A percentile compares a stretch with the other conserved stretches of the same genome.
These are phyloP conservation scores for Acromyrmex echinatior DNA, from an alignment of 1,140 invertebrate species.

Conservation along the genomic window DNA sequence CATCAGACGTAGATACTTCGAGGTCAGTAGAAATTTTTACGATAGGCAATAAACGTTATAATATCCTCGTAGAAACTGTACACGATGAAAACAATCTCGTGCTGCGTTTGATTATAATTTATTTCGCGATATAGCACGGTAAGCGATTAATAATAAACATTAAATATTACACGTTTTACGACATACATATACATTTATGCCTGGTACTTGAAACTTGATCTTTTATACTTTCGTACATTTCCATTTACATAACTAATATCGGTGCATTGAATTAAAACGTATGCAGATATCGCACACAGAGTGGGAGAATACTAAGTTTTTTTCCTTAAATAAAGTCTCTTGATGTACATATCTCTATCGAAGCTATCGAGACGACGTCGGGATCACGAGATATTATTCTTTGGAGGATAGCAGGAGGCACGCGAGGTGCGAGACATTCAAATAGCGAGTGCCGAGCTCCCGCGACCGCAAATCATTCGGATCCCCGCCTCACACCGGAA, in stretches of 20 bases:
- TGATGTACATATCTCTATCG: slow-evolving; percentile 20
- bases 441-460: slow-evolving; percentile 22
- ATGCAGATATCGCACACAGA: neutral
- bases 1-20: neutral
- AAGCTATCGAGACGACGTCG: slow-evolving; percentile 47
- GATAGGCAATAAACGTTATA: slow-evolving; percentile 11
- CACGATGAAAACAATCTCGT: neutral
- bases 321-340: slow-evolving; percentile 4
- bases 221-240: slow-evolving; percentile 4
- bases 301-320: neutral
- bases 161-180: neutral
- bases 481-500: slow-evolving; percentile 49
- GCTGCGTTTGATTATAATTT: slow-evolving; percentile 3
- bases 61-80: neutral
- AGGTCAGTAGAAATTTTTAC: slow-evolving; percentile 30
- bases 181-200: neutral
- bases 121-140: neutral
- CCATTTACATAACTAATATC: neutral
- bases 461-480: slow-evolving; percentile 70
- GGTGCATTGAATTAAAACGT: neutral
- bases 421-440: slow-evolving; percentile 57
- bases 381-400: slow-evolving; percentile 69
- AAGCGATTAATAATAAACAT: slow-evolving; percentile 31
- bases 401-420: slow-evolving; percentile 61
- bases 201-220: neutral